phyloP scores from a whole-genome alignment of 2,113 vertebrate genomes.

The Cariama cristata region DNA sequence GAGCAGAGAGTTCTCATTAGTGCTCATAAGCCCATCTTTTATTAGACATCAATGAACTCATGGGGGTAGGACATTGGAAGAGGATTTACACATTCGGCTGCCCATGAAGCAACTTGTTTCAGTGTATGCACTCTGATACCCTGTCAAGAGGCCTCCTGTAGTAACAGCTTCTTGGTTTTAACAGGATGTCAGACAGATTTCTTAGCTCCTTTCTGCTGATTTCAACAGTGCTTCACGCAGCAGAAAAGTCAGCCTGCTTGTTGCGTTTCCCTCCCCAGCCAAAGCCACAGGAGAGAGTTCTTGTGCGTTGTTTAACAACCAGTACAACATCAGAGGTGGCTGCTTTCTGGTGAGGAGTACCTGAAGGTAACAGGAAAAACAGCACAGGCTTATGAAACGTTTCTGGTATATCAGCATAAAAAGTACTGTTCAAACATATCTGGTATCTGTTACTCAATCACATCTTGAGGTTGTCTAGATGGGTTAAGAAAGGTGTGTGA shows the following conservation, averaged over 20 bases:
- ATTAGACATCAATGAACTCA: conserved; percentile 53
- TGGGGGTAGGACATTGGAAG: conserved; percentile 17
- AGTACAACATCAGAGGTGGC: not conserved
- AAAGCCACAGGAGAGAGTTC: not conserved
- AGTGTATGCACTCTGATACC: conserved; percentile 40
- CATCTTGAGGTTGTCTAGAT: not conserved
- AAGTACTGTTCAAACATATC: not conserved
- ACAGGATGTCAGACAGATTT: conserved; percentile 52
- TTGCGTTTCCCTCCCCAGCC: conserved; percentile 8
- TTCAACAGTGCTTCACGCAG: conserved; percentile 23
- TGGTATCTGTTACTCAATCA: not conserved
- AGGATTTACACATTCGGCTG: conserved; percentile 18
- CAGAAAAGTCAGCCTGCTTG: conserved; percentile 34
- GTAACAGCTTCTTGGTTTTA: conserved; percentile 56
- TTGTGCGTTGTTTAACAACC: not conserved
- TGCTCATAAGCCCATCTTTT: conserved; percentile 44
- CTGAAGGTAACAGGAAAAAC: not conserved
- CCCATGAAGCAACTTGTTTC: conserved; percentile 67
- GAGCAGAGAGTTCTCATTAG: conserved; percentile 54
- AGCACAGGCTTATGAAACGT: not conserved
- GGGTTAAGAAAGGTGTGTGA: not conserved
- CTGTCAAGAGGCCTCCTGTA: conserved; percentile 61
- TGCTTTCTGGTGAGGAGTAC: not conserved
- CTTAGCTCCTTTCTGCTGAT: conserved; percentile 53
- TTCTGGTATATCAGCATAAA: not conserved